Conservation (phyloP, 2,888 invertebrate species). For the Tuta absoluta region DNA sequence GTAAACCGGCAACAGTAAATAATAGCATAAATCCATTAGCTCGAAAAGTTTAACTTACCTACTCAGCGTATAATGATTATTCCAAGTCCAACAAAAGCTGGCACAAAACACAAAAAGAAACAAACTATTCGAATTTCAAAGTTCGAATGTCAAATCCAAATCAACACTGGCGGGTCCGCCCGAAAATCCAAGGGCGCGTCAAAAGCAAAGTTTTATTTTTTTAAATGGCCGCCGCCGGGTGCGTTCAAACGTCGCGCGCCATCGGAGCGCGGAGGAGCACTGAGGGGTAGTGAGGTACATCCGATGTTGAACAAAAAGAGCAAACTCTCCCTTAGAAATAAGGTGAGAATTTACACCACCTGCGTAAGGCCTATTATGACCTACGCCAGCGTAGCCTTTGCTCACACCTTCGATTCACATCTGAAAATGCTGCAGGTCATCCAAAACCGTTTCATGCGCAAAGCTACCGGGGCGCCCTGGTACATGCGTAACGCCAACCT, state of each 20-base stretch:
- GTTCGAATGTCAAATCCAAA: constrained; percentile 17
- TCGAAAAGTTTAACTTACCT: constrained; percentile 25
- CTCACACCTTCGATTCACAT: too few relatives aligned
- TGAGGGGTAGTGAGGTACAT: constrained; percentile 46
- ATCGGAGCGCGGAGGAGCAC: constrained; percentile 59
- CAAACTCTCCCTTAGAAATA: too few relatives aligned
- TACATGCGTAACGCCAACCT: too few relatives aligned
- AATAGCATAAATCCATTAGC: constrained; percentile 12
- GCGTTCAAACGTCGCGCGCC: constrained; percentile 55
- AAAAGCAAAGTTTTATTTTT: constrained; percentile 34
- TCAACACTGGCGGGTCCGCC: constrained; percentile 29
- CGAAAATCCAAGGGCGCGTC: constrained; percentile 33
- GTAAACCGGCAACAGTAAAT: constrained; percentile 12
- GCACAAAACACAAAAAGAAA: constrained; percentile 20
- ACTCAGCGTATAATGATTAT: constrained; percentile 10
- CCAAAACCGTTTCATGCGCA: too few relatives aligned
- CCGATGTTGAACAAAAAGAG: too few relatives aligned
- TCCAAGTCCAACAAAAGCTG: constrained; percentile 16
- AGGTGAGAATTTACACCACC: too few relatives aligned
- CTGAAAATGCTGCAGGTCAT: too few relatives aligned
- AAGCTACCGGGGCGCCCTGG: too few relatives aligned
- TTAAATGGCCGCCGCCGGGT: constrained; percentile 43
- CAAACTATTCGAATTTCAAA: constrained; percentile 13
- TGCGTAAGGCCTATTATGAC: too few relatives aligned
- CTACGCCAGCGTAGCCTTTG: too few relatives aligned